A percentile compares a stretch with the other conserved stretches of the same genome.
Conservation (phyloP, 37 sponge, comb jelly and placozoan genomes). For the Bolinopsis microptera region DNA sequence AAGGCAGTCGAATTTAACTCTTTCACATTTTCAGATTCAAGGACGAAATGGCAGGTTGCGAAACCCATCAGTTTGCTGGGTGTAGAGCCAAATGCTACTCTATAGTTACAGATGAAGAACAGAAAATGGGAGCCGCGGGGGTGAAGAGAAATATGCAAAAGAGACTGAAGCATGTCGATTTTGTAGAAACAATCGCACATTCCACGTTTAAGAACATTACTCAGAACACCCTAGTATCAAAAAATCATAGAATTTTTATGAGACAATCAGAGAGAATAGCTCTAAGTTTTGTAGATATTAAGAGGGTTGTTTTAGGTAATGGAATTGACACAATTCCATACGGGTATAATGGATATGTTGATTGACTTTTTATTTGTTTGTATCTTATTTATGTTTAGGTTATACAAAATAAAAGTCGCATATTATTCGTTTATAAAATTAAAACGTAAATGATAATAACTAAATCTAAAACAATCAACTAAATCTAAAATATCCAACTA, state of each 20-base stretch:
- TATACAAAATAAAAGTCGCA: too few species aligned
- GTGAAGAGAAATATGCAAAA: neutral
- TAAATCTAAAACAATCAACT: too few species aligned
- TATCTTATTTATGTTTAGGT: neutral
- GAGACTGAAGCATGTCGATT: neutral
- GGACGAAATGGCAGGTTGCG: neutral
- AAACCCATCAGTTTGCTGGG: neutral
- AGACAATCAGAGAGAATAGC: neutral
- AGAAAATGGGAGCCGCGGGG: constrained; percentile 2
- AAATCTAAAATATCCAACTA: neutral
- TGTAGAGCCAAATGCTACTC: constrained; percentile 12
- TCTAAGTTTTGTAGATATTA: constrained; percentile 3
- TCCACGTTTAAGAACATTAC: neutral
- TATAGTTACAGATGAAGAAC: neutral
- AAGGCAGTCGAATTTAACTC: too few species aligned
- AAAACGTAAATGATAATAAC: too few species aligned
- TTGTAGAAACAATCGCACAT: neutral
- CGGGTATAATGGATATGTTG: neutral
- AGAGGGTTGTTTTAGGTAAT: neutral
- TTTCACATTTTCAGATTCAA: too few species aligned
- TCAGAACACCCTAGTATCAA: neutral
- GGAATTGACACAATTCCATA: constrained; percentile 2
- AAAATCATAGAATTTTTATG: neutral
- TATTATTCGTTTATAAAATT: too few species aligned
- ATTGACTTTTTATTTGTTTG: too few species aligned